These are phyloP conservation scores for Eurosta solidaginis DNA, from an alignment of 1,140 invertebrate species.

Conservation along the genomic window DNA sequence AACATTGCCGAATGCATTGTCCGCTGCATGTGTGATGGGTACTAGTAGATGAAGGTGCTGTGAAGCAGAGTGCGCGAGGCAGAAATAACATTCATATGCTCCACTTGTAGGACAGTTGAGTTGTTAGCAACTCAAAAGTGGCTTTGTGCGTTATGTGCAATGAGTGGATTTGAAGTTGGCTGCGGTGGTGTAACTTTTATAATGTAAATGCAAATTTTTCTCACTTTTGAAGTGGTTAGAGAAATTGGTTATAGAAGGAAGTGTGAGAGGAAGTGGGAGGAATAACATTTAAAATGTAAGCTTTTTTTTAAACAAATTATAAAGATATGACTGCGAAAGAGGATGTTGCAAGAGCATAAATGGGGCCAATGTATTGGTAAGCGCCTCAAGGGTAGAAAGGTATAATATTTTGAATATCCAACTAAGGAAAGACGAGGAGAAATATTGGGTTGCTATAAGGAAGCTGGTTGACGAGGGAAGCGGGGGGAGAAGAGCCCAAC, in stretches of 20 bases:
- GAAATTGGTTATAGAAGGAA: background rate
- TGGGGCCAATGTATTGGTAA: too few species aligned
- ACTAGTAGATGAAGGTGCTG: background rate
- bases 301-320: too few species aligned
- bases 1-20: background rate
- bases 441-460: too few species aligned
- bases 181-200: background rate
- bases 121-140: background rate
- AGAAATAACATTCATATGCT: background rate
- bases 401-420: too few species aligned
- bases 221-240: conserved; percentile 8
- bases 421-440: too few species aligned
- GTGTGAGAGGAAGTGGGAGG: background rate
- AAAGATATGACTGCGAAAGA: background rate
- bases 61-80: background rate
- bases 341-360: too few species aligned
- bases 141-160: background rate
- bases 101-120: background rate
- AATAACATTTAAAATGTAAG: too few species aligned
- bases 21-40: background rate
- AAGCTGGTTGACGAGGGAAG: too few species aligned
- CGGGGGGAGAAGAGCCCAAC: too few species aligned
- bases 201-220: conserved; percentile 15
- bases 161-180: background rate
- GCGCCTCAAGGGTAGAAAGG: too few species aligned